A percentile compares a stretch with the other conserved stretches of the same genome.
Evolutionary conservation across 2,888 invertebrate genomes (phyloP).

Genomic region (Cabera pusaria): DNA sequence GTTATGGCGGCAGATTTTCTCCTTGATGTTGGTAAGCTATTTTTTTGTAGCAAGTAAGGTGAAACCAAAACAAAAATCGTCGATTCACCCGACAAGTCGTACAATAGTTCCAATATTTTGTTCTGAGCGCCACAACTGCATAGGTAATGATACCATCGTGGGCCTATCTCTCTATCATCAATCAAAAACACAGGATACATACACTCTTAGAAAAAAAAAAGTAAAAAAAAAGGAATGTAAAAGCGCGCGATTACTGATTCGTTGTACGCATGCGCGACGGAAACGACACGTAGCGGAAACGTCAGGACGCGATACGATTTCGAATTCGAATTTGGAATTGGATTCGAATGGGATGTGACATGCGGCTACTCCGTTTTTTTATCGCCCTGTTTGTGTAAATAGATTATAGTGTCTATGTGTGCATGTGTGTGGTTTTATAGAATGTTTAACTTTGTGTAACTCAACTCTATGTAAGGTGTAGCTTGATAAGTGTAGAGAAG

Average conservation of each 20-base stretch:
- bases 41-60: too few species aligned
- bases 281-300: conserved; percentile 79
- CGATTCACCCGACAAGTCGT: too few species aligned
- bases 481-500: too few species aligned
- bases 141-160: conserved; percentile 52
- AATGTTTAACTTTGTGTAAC: too few species aligned
- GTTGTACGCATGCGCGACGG: conserved; percentile 69
- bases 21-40: too few species aligned
- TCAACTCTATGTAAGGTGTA: too few species aligned
- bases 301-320: conserved; percentile 82
- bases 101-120: too few species aligned
- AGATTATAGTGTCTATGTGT: conserved; percentile 25
- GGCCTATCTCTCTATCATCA: conserved; percentile 68
- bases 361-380: conserved; percentile 60
- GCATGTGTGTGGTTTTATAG: background rate
- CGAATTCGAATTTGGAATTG: conserved; percentile 75
- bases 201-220: conserved; percentile 51
- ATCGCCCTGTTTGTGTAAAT: conserved; percentile 44
- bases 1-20: too few species aligned
- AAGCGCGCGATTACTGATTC: conserved; percentile 74
- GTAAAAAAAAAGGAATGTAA: conserved; percentile 49
- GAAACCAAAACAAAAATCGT: too few species aligned
- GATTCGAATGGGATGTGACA: conserved; percentile 57
- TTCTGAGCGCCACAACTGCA: too few species aligned
- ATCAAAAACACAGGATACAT: conserved; percentile 78